A percentile compares a stretch with the other conserved stretches of the same genome.
Conservation (phyloP, 2,797 vertebrate genomes). For the Sebastes ruberrimus region DNA sequence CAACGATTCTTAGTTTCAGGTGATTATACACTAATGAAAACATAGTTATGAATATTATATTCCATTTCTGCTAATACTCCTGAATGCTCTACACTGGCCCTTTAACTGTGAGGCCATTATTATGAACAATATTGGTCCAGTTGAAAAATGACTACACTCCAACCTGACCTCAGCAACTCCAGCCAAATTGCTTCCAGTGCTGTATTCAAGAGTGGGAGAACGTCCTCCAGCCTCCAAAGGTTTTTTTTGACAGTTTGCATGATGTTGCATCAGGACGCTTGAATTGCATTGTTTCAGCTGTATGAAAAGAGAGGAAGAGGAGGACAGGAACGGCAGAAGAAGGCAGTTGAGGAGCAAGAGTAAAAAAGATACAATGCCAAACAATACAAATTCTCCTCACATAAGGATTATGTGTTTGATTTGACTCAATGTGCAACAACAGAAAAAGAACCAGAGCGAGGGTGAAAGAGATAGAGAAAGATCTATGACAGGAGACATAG, state of each 20-base stretch:
- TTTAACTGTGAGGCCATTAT: constrained; percentile 15
- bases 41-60: no score
- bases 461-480: neutral
- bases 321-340: constrained; percentile 20
- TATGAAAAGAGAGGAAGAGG: constrained; percentile 44
- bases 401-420: constrained; percentile 27
- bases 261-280: constrained; percentile 72
- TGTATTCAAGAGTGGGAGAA: constrained; percentile 47
- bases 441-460: neutral
- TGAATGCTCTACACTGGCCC: neutral
- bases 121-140: constrained; percentile 3
- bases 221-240: constrained; percentile 56
- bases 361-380: constrained; percentile 3
- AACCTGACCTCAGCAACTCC: constrained; percentile 54
- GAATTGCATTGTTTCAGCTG: constrained; percentile 59
- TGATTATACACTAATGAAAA: no score
- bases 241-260: constrained; percentile 72
- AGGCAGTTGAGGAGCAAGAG: neutral
- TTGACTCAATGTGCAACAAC: constrained; percentile 20
- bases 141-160: constrained; percentile 28
- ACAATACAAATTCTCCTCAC: constrained; percentile 28
- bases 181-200: constrained; percentile 52
- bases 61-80: neutral
- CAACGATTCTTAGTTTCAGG: no score
- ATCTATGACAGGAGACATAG: constrained; percentile 12